phyloP scores from a whole-genome alignment of 2,888 invertebrate species.

The Drosophila robusta region DNA sequence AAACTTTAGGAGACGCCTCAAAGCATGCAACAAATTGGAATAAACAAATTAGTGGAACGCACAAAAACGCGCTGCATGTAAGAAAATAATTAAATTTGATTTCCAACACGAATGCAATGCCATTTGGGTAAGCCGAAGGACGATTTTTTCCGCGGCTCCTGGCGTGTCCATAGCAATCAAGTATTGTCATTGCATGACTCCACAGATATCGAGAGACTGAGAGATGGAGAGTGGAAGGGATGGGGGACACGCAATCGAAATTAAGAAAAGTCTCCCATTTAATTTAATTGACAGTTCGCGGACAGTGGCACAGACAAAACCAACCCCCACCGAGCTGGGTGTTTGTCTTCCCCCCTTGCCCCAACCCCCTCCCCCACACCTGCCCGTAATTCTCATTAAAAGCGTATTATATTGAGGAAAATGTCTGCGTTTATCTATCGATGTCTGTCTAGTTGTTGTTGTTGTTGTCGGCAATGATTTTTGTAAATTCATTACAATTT shows the following conservation, averaged over 20 bases:
- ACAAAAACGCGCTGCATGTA: conserved; percentile 75
- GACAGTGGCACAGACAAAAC: conserved; percentile 41
- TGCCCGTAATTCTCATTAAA: conserved; percentile 67
- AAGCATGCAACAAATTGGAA: conserved; percentile 61
- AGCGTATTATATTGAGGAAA: conserved; percentile 65
- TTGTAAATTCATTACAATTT: conserved; percentile 78
- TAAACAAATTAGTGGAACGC: conserved; percentile 49
- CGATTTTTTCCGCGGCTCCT: conserved; percentile 19
- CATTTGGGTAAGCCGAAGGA: conserved; percentile 17
- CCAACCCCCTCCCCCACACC: conserved; percentile 6
- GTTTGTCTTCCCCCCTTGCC: too few species aligned
- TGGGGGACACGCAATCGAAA: conserved; percentile 63
- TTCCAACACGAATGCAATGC: conserved; percentile 47
- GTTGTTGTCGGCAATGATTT: conserved; percentile 55
- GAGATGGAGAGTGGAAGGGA: background rate
- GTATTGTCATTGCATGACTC: conserved; percentile 83
- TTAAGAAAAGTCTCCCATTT: conserved; percentile 80
- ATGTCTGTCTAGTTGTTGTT: conserved; percentile 13
- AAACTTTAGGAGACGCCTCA: conserved; percentile 50
- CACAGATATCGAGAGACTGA: conserved; percentile 31
- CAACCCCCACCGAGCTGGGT: conserved; percentile 5
- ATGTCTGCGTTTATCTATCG: conserved; percentile 54
- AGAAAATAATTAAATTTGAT: conserved; percentile 83
- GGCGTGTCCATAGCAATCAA: conserved; percentile 76
- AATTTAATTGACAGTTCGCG: conserved; percentile 82